phyloP scores from a whole-genome alignment of 30 jellyfish, hydroid and myxozoan species.

The Turritopsis dohrnii region DNA sequence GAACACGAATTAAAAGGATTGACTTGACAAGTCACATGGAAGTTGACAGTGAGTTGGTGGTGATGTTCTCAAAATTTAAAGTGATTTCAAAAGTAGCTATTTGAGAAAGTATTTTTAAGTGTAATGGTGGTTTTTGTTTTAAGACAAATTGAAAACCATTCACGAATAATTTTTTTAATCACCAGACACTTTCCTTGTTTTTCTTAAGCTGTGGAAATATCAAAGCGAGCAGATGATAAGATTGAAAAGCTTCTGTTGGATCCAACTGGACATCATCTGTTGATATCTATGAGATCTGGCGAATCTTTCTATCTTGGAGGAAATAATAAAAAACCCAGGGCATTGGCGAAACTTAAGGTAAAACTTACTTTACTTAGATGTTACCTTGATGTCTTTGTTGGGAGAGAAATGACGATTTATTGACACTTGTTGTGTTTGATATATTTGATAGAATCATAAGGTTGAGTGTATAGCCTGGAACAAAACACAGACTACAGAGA shows the following conservation, averaged over 20 bases:
- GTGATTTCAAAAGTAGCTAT: background rate
- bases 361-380: background rate
- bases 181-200: background rate
- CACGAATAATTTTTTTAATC: background rate
- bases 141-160: background rate
- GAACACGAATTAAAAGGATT: constrained; percentile 50
- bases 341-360: constrained; percentile 74
- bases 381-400: background rate
- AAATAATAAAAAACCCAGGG: constrained; percentile 78
- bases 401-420: background rate
- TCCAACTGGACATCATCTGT: constrained; percentile 80
- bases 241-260: constrained; percentile 63
- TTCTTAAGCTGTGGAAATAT: constrained; percentile 55
- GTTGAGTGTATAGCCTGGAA: constrained; percentile 89
- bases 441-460: constrained; percentile 57
- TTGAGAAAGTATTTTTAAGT: background rate
- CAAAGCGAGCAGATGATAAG: constrained; percentile 76
- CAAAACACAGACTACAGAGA: constrained; percentile 62
- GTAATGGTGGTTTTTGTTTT: background rate
- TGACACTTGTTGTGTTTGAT: background rate
- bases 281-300: constrained; percentile 70
- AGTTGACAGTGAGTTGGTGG: constrained; percentile 68
- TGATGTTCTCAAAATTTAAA: background rate
- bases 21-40: constrained; percentile 62
- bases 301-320: constrained; percentile 89